Evolutionary conservation across 2,888 invertebrate species (phyloP).

Genomic region (Unio delphinus): DNA sequence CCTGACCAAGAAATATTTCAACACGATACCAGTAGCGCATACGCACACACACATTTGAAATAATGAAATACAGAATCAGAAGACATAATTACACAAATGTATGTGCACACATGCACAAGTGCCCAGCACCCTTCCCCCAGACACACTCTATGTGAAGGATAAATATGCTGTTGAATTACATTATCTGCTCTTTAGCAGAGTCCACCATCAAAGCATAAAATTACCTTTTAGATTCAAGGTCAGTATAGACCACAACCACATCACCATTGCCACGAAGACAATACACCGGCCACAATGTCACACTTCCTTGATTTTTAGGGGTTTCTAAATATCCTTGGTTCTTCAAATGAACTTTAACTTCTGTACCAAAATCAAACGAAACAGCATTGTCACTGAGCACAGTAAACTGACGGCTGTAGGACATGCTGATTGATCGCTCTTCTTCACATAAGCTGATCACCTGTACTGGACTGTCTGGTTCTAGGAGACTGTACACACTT

Average conservation of each 20-base stretch:
- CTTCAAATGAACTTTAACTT: conserved; percentile 64
- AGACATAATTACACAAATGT: too few species aligned
- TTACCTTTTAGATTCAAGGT: conserved; percentile 33
- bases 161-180: too few species aligned
- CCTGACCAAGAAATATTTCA: too few species aligned
- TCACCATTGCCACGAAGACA: conserved; percentile 89
- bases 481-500: conserved; percentile 67
- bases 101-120: too few species aligned
- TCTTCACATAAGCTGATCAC: conserved; percentile 42
- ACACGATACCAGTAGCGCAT: too few species aligned
- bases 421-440: conserved; percentile 29
- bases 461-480: conserved; percentile 63
- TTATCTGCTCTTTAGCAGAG: too few species aligned
- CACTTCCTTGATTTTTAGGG: conserved; percentile 7
- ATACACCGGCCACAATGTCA: conserved; percentile 80
- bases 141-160: too few species aligned
- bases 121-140: too few species aligned
- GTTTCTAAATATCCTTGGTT: conserved; percentile 4
- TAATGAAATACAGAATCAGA: too few species aligned
- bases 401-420: conserved; percentile 64
- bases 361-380: conserved; percentile 85
- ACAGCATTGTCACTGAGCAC: conserved; percentile 88
- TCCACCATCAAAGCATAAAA: neutral
- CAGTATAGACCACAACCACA: conserved; percentile 72
- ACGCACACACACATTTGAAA: too few species aligned